Base-by-base conservation (phyloP, 1,140 invertebrate genomes). In the Calephelis nemesis region DNA sequence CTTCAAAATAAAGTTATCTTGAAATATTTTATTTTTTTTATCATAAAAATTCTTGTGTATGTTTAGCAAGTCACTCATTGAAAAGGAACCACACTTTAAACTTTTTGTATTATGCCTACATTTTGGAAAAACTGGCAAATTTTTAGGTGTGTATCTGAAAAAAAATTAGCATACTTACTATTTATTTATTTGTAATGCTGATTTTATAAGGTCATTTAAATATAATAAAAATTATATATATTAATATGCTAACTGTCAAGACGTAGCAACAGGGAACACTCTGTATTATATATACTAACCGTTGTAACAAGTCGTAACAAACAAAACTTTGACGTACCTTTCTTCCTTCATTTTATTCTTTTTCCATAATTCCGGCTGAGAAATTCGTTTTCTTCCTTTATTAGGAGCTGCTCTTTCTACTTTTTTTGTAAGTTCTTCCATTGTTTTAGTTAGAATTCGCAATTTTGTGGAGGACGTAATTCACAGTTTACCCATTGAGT, bases 271-370 rank as follows among this genome's bases (percentile, higher is more conserved):
- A 48, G 4, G 12, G 12, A 50, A 50, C 48, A 50, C 48, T 4
- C 48, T 50, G 48, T 50, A 50, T 50, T 10, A 50, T 10, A 11
- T 50, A 47, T 13, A 50, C 48, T 50, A 50, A 50, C 48, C 7
- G 48, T 50, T 10, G 8, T 50, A 50, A 50, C 7, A 10, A n/a
- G 10, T 50, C 13, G n/a, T 10, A 50, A 50, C 48, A 50, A 50
- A 50, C 48, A 50, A 50, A 64, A 64, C 60, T 62, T 45, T 62
- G 13, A 62, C 60, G 12, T 13, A 62, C 60, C 60, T 45, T 62
- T 62, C 30, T 62, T 62, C 60, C 60, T 62, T 62, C 60, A 62
- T 40, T 62, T 62, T 62, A 8, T 62, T 62, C 60, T 62, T 62
- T 45, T 62, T 62, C 60, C 60, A 62, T 62, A 13, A 42, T 40